A percentile compares a stretch with the other conserved stretches of the same genome.
Conservation (phyloP, 2,113 vertebrate genomes). For the Eclectus roratus region DNA sequence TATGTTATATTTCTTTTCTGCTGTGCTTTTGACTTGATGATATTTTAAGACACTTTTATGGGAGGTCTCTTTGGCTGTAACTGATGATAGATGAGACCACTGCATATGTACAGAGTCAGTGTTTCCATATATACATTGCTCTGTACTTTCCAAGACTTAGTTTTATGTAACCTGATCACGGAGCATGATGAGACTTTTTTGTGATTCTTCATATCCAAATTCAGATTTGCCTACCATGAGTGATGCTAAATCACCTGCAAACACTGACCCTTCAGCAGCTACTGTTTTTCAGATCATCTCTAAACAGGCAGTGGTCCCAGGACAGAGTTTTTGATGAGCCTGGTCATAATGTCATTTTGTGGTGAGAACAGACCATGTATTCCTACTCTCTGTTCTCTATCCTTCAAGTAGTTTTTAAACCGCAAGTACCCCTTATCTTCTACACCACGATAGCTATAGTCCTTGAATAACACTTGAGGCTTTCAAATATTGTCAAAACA, state of each 20-base stretch:
- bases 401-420: neutral
- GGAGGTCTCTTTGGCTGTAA: neutral
- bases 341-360: neutral
- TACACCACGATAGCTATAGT: neutral
- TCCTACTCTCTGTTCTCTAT: neutral
- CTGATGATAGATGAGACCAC: neutral
- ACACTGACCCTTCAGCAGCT: neutral
- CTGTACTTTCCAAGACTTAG: neutral
- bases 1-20: neutral
- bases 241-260: neutral
- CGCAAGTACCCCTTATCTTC: neutral
- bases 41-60: neutral
- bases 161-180: neutral
- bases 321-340: neutral
- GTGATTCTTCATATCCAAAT: neutral
- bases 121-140: neutral
- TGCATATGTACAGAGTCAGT: accelerated
- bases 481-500: neutral
- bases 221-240: neutral
- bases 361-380: neutral
- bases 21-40: neutral
- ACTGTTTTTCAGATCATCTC: neutral
- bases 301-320: neutral
- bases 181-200: neutral
- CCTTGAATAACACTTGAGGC: neutral